These are phyloP conservation scores for Tapirus terrestris DNA, from an alignment of 2,113 vertebrate species.

Conservation along the genomic window DNA sequence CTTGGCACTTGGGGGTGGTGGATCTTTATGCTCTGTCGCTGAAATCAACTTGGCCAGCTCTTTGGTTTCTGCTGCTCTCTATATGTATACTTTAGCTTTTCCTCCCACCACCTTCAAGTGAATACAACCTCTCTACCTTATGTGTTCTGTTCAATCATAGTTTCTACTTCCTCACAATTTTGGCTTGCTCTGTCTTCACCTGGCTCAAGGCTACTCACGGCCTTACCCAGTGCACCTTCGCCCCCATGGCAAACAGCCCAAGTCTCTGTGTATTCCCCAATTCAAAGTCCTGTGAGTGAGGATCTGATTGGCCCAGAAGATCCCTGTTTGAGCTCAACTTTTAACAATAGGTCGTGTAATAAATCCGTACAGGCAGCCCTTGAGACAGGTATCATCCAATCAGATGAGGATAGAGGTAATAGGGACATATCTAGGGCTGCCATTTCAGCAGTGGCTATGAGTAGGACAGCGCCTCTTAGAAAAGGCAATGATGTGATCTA, in stretches of 20 bases:
- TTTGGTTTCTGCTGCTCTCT: neutral
- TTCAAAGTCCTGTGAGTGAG: neutral
- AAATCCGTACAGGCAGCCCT: neutral
- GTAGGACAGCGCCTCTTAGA: neutral
- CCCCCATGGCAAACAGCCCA: neutral
- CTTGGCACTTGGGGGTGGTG: accelerated
- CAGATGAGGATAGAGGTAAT: neutral
- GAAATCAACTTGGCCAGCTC: neutral
- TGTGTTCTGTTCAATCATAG: neutral
- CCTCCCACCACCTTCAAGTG: neutral
- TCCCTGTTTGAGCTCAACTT: neutral
- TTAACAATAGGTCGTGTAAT: neutral
- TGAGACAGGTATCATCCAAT: accelerated
- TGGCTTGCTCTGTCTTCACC: neutral
- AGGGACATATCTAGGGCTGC: neutral
- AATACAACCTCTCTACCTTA: neutral
- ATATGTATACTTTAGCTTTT: neutral
- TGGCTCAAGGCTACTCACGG: neutral
- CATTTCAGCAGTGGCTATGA: neutral
- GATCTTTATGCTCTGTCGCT: neutral
- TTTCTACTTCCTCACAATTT: neutral
- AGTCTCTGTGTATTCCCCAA: neutral
- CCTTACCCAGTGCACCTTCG: neutral
- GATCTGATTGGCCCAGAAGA: neutral
- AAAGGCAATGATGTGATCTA: neutral